Conservation (phyloP, 2,888 invertebrate species). For the Druceiella hillmani region DNA sequence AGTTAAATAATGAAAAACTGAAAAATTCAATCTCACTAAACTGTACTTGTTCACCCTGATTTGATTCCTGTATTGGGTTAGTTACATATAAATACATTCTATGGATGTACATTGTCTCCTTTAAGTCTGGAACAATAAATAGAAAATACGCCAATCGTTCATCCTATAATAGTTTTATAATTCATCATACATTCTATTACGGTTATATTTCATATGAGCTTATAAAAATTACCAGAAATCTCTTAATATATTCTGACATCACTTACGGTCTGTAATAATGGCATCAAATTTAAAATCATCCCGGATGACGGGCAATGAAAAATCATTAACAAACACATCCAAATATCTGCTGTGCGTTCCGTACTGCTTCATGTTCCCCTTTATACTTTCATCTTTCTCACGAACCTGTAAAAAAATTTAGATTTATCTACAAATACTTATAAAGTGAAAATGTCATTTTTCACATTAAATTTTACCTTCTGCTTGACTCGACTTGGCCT, state of each 20-base stretch:
- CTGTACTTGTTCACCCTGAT: too few species aligned
- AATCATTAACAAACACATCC: conserved; percentile 89
- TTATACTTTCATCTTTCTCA: conserved; percentile 80
- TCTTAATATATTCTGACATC: too few species aligned
- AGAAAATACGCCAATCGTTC: too few species aligned
- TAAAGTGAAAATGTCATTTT: too few species aligned
- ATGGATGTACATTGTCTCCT: too few species aligned
- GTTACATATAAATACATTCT: too few species aligned
- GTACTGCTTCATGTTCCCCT: conserved; percentile 86
- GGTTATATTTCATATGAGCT: not conserved
- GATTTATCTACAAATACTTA: not conserved
- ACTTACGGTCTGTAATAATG: conserved; percentile 93
- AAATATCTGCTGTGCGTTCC: conserved; percentile 68
- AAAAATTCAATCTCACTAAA: too few species aligned
- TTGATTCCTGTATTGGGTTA: too few species aligned
- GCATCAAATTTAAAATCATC: conserved; percentile 72
- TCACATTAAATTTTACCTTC: conserved; percentile 49
- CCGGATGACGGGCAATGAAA: conserved; percentile 78
- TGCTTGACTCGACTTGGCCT: conserved; percentile 74
- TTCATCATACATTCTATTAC: too few species aligned
- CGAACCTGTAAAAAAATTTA: conserved; percentile 44
- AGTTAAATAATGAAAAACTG: too few species aligned
- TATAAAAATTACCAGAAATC: not conserved
- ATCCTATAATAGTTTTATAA: too few species aligned
- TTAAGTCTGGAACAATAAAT: too few species aligned